A percentile compares a stretch with the other conserved stretches of the same genome.
These are phyloP conservation scores for Brachionichthys hirsutus DNA, from an alignment of 2,113 vertebrate genomes.

Conservation along the genomic window DNA sequence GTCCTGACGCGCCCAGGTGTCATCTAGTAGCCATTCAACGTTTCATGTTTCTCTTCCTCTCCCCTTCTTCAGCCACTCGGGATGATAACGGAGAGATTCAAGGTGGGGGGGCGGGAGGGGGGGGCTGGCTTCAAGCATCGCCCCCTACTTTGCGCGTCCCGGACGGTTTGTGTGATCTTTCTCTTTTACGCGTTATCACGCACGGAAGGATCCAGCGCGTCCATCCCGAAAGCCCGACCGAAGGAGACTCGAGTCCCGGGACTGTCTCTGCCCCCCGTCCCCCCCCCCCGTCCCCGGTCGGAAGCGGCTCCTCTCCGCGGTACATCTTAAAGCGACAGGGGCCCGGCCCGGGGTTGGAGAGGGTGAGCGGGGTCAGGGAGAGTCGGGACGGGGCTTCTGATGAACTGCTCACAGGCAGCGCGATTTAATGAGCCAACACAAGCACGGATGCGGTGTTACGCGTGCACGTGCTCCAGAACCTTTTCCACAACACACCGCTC, in stretches of 20 bases:
- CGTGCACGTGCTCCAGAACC: constrained; percentile 55
- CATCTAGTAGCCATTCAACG: constrained; percentile 65
- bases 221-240: constrained; percentile 66
- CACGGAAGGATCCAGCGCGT: constrained; percentile 75
- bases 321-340: constrained; percentile 90
- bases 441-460: constrained; percentile 36
- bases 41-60: constrained; percentile 55
- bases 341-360: constrained; percentile 81
- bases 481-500: constrained; percentile 12
- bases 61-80: constrained; percentile 45
- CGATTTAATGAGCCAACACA: constrained; percentile 62
- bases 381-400: constrained; percentile 83
- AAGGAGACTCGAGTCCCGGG: constrained; percentile 37
- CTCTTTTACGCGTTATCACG: constrained; percentile 76
- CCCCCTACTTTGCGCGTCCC: constrained; percentile 50
- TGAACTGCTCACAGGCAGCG: constrained; percentile 60
- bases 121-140: constrained; percentile 48
- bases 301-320: constrained; percentile 82
- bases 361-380: constrained; percentile 84
- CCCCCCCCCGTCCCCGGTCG: constrained; percentile 70
- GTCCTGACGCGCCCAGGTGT: constrained; percentile 74
- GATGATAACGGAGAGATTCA: constrained; percentile 60
- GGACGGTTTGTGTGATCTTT: constrained; percentile 65
- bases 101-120: not conserved
- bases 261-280: constrained; percentile 64